phyloP scores from a whole-genome alignment of 1,140 invertebrate genomes.

The Drosophila murphyi region DNA sequence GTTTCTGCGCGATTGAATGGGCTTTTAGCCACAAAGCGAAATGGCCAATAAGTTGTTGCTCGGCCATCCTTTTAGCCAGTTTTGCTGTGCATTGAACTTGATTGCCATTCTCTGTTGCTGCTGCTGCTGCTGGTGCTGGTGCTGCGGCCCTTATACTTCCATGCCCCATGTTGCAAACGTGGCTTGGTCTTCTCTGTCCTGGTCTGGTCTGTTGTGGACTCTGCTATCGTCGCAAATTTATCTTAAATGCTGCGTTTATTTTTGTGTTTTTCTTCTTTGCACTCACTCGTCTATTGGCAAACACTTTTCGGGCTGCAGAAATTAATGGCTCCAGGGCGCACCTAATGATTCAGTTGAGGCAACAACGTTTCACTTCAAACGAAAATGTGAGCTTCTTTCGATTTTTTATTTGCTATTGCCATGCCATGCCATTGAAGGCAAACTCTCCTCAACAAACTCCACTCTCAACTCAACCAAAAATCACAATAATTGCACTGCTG shows the following conservation, averaged over 20 bases:
- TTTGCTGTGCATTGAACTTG: constrained; percentile 79
- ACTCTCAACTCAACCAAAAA: constrained; percentile 36
- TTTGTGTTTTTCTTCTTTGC: constrained; percentile 33
- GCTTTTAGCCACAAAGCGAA: constrained; percentile 38
- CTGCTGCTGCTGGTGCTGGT: constrained; percentile 27
- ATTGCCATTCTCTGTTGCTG: constrained; percentile 59
- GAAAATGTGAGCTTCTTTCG: constrained; percentile 68
- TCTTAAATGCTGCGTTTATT: constrained; percentile 80
- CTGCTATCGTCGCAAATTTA: constrained; percentile 75
- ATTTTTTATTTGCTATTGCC: constrained; percentile 74
- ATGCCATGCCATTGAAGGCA: constrained; percentile 45
- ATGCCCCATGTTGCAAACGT: constrained; percentile 16
- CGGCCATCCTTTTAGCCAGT: constrained; percentile 17
- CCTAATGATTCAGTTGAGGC: constrained; percentile 69
- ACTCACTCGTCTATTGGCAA: constrained; percentile 60
- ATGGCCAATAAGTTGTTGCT: constrained; percentile 40
- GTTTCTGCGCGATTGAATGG: constrained; percentile 30
- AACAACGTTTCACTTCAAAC: constrained; percentile 56
- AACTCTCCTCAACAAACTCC: background rate
- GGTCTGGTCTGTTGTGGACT: constrained; percentile 9
- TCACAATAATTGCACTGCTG: constrained; percentile 78
- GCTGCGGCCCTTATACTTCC: constrained; percentile 40
- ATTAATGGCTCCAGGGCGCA: constrained; percentile 73
- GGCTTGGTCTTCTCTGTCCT: constrained; percentile 9
- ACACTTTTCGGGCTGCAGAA: constrained; percentile 71